Percentiles rank a stretch among this genome's conserved stretches.
phyloP scores from a whole-genome alignment of 2,113 vertebrate genomes.

The Montifringilla adamsi region DNA sequence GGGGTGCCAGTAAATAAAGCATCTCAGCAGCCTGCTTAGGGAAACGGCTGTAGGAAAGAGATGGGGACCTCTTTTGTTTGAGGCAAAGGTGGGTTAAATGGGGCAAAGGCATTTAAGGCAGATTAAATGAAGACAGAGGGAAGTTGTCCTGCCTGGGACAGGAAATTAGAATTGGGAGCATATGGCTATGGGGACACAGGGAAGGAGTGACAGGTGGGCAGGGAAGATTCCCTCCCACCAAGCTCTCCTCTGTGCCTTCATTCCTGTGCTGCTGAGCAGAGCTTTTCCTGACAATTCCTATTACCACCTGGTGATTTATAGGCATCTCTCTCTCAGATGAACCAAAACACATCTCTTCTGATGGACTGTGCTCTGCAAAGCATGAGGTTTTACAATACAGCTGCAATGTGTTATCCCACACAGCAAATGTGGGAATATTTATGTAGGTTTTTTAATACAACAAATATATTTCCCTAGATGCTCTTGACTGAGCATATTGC shows the following conservation, averaged over 20 bases:
- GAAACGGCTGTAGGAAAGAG: background rate
- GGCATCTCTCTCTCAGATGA: constrained; percentile 27
- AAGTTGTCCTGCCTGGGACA: background rate
- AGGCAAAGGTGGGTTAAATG: background rate
- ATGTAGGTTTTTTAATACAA: background rate
- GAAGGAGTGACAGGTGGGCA: background rate
- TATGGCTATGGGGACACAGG: background rate
- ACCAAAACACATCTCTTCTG: constrained; percentile 23
- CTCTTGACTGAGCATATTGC: constrained; percentile 1
- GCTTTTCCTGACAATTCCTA: constrained; percentile 23
- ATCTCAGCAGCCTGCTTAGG: background rate
- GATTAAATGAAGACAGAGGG: background rate
- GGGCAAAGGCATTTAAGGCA: background rate
- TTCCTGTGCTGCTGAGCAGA: background rate
- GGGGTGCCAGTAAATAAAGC: background rate
- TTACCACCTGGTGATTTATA: constrained; percentile 39
- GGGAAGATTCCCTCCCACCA: background rate
- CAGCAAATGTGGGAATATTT: constrained; percentile 31
- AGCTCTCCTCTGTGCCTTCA: background rate
- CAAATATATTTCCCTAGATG: constrained; percentile 18
- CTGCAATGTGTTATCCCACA: background rate
- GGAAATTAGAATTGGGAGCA: background rate
- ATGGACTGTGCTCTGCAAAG: constrained; percentile 46
- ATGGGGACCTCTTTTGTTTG: background rate
- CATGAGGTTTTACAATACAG: constrained; percentile 21